Evolutionary conservation across 2,797 vertebrate species (phyloP).

Genomic region (Siniperca undulata): DNA sequence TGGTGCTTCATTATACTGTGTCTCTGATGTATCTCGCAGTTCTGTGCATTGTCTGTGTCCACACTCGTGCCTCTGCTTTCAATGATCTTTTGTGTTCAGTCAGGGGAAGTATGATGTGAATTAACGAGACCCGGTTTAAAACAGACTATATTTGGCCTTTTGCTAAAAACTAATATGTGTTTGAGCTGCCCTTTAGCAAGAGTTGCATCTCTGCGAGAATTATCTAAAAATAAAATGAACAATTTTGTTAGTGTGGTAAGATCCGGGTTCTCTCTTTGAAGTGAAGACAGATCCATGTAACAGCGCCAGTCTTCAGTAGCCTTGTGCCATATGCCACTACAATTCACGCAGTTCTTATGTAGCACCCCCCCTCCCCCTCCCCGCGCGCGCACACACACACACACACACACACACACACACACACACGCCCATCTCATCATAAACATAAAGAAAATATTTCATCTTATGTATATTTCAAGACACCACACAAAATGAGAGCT

Average conservation of each 20-base stretch:
- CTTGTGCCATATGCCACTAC: conserved; percentile 71
- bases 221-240: conserved; percentile 39
- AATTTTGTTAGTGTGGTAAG: conserved; percentile 40
- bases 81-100: conserved; percentile 55
- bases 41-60: conserved; percentile 12
- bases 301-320: conserved; percentile 45
- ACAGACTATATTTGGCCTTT: conserved; percentile 16
- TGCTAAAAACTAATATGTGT: conserved; percentile 40
- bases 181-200: conserved; percentile 26
- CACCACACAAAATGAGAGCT: background rate
- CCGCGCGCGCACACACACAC: conserved; percentile 13
- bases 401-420: conserved; percentile 16
- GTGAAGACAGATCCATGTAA: conserved; percentile 53
- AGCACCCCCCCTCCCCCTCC: conserved; percentile 3
- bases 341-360: conserved; percentile 56
- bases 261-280: conserved; percentile 32
- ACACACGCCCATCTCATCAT: conserved; percentile 23
- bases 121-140: conserved; percentile 22
- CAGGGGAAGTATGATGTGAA: conserved; percentile 30
- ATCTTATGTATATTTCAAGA: background rate
- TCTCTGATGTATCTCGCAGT: background rate
- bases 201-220: conserved; percentile 6
- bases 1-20: background rate
- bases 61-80: background rate
- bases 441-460: conserved; percentile 19